Conservation (phyloP, 2,113 vertebrate genomes). For the Cervus canadensis region DNA sequence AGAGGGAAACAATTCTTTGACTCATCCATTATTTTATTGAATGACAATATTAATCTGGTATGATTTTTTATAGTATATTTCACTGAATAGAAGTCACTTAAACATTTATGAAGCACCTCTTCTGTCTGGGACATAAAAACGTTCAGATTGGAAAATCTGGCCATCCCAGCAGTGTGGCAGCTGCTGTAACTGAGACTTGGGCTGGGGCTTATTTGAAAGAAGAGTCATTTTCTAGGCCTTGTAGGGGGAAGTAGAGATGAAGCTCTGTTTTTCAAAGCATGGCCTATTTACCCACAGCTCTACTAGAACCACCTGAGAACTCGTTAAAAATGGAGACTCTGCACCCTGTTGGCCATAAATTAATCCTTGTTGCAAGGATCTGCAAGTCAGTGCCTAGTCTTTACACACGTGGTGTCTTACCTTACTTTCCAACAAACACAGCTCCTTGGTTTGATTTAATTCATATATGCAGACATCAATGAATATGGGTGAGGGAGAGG, state of each 20-base stretch:
- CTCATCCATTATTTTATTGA: background rate
- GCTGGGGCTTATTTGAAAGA: background rate
- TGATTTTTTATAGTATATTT: slow-evolving; percentile 14
- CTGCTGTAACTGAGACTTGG: background rate
- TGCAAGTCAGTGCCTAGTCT: background rate
- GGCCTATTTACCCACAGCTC: background rate
- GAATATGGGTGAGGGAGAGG: background rate
- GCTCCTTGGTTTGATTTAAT: background rate
- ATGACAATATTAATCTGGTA: background rate
- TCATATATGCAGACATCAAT: background rate
- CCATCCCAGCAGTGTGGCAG: background rate
- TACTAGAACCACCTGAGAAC: background rate
- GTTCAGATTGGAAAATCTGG: background rate
- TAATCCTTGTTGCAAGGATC: background rate
- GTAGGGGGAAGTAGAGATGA: background rate
- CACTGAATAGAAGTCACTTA: slow-evolving; percentile 30
- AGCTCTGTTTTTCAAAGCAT: background rate
- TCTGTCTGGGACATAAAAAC: background rate
- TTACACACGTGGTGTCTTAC: background rate
- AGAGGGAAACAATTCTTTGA: background rate
- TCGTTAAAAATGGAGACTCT: background rate
- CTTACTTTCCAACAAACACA: background rate
- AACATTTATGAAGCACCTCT: background rate
- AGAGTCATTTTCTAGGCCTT: background rate
- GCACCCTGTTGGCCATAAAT: background rate